Percentiles rank a stretch among this genome's conserved stretches.
Conservation (phyloP, 2,797 vertebrate species). For the Acanthurus tractus region DNA sequence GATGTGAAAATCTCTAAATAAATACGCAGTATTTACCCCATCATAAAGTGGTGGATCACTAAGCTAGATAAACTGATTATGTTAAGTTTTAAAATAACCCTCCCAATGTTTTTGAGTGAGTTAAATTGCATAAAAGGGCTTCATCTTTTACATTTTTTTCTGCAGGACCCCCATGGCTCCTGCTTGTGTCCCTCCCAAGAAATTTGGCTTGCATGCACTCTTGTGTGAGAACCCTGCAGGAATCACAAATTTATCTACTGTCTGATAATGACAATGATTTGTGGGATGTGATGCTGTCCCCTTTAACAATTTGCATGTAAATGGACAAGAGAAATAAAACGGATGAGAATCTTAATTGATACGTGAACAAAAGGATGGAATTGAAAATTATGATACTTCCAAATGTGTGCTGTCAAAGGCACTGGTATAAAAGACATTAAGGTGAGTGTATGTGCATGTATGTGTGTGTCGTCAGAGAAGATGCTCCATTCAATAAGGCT, state of each 20-base stretch:
- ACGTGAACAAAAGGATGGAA: background rate
- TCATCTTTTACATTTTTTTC: no score
- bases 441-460: constrained; percentile 1
- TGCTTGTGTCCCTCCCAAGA: no score
- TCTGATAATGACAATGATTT: background rate
- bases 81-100: no score
- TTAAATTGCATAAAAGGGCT: no score
- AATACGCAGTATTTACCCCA: no score
- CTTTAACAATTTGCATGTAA: background rate
- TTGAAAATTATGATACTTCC: background rate
- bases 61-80: no score
- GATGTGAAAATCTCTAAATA: no score
- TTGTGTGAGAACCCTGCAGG: background rate
- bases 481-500: constrained; percentile 29
- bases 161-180: no score
- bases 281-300: background rate
- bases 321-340: background rate
- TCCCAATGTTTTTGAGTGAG: no score
- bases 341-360: background rate
- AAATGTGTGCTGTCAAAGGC: background rate
- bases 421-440: background rate
- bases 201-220: no score
- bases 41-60: no score
- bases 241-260: background rate
- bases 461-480: constrained; percentile 13